phyloP scores from a whole-genome alignment of 2,113 vertebrate species.

The Manacus vitellinus region DNA sequence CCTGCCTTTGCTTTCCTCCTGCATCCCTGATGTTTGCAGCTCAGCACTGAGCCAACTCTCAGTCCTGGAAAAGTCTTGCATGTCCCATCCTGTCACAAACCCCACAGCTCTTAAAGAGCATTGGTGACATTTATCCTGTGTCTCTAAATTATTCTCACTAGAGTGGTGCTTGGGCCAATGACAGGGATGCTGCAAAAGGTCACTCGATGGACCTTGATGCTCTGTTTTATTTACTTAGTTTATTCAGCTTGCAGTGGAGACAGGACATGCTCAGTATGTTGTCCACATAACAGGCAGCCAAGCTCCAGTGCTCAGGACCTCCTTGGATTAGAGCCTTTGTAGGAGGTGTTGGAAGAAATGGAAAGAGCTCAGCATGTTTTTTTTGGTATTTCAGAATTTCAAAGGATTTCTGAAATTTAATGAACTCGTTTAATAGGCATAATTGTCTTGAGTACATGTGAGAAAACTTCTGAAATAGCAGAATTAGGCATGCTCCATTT shows the following conservation, averaged over 20 bases:
- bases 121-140: accelerated
- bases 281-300: neutral
- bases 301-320: neutral
- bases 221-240: constrained; percentile 3
- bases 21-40: neutral
- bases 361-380: constrained; percentile 30
- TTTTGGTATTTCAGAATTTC: constrained; percentile 68
- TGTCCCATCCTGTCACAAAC: neutral
- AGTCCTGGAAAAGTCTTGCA: accelerated
- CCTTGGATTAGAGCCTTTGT: neutral
- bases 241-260: neutral
- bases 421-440: constrained; percentile 71
- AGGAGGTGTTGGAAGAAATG: constrained; percentile 33
- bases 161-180: neutral
- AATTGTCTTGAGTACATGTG: constrained; percentile 78
- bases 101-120: neutral
- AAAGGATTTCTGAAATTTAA: constrained; percentile 77
- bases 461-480: constrained; percentile 78
- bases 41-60: accelerated
- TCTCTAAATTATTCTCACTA: neutral
- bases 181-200: constrained; percentile 2
- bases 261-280: neutral
- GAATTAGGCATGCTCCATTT: constrained; percentile 86
- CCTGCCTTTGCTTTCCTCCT: neutral
- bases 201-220: neutral